Conservation (phyloP, 2,797 vertebrate genomes). For the Adrianichthys oophorus region DNA sequence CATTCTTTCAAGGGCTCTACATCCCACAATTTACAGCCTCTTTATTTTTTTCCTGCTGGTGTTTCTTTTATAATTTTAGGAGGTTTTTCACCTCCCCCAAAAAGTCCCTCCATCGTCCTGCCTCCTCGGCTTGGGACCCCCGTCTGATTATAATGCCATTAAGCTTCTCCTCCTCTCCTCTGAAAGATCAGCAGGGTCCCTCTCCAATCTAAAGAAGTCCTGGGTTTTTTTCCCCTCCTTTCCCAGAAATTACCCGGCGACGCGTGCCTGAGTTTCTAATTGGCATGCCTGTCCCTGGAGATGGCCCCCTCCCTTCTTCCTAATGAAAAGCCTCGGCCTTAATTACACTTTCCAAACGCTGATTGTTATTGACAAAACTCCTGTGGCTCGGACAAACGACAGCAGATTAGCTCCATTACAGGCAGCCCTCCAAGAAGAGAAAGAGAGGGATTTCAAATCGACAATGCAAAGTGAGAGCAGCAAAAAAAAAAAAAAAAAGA, state of each 20-base stretch:
- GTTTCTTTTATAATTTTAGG: conserved; percentile 67
- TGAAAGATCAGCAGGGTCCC: conserved; percentile 82
- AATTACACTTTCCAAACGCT: conserved; percentile 90
- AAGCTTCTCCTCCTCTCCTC: conserved; percentile 77
- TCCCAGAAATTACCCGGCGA: conserved; percentile 85
- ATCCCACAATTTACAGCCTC: conserved; percentile 59
- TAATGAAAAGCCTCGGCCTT: conserved; percentile 90
- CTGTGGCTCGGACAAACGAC: conserved; percentile 88
- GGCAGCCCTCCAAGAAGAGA: conserved; percentile 82
- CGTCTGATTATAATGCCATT: conserved; percentile 88
- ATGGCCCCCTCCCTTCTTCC: conserved; percentile 82
- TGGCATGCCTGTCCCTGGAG: conserved; percentile 82
- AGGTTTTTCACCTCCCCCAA: conserved; percentile 50
- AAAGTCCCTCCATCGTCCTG: conserved; percentile 65
- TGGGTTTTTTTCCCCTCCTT: conserved; percentile 78
- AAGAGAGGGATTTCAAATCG: conserved; percentile 80
- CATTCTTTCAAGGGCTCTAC: conserved; percentile 72
- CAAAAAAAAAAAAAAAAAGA: conserved; percentile 23
- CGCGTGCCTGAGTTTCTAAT: conserved; percentile 89
- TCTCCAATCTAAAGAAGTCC: conserved; percentile 86
- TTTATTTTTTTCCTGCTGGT: conserved; percentile 58
- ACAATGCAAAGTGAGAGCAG: conserved; percentile 74
- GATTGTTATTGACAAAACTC: conserved; percentile 91
- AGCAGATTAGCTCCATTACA: conserved; percentile 89
- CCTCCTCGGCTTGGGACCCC: conserved; percentile 70